These are phyloP conservation scores for Chondrilla cf. caribensis DNA, from an alignment of 37 sponge, comb jelly and placozoan genomes.

Conservation along the genomic window DNA sequence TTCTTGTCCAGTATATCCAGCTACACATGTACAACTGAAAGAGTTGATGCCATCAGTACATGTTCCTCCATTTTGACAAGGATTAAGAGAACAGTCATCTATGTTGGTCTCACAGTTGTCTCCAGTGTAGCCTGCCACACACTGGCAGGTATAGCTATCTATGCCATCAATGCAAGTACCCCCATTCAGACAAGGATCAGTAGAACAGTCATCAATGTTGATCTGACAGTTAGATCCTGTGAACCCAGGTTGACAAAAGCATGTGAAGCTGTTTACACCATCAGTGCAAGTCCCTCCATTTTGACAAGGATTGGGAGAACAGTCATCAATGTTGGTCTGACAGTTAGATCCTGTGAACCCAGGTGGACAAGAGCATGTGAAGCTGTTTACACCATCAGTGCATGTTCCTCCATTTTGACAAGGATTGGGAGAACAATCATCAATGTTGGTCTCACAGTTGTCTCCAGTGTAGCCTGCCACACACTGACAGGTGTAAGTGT, in stretches of 20 bases:
- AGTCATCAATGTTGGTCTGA: slow-evolving; percentile 25
- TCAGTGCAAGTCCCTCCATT: slow-evolving; percentile 52
- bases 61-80: slow-evolving; percentile 32
- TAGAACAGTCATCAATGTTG: slow-evolving; percentile 27
- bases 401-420: slow-evolving; percentile 33
- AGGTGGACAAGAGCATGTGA: background rate
- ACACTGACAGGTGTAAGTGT: slow-evolving; percentile 19
- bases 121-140: slow-evolving; percentile 19
- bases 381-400: background rate
- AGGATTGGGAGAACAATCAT: slow-evolving; percentile 38
- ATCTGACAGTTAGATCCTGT: slow-evolving; percentile 30
- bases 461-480: slow-evolving; percentile 32
- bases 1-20: background rate
- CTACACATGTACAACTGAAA: background rate
- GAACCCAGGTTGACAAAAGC: slow-evolving; percentile 22
- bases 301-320: slow-evolving; percentile 35
- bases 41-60: slow-evolving; percentile 25
- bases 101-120: slow-evolving; percentile 5
- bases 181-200: slow-evolving; percentile 34
- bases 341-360: slow-evolving; percentile 33
- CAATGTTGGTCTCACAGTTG: slow-evolving; percentile 25
- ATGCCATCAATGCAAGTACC: slow-evolving; percentile 20
- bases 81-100: slow-evolving; percentile 24
- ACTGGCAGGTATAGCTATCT: slow-evolving; percentile 13
- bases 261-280: slow-evolving; percentile 13